Evolutionary conservation across 2,888 invertebrate genomes (phyloP).

Genomic region (Himalopsyche japonica): DNA sequence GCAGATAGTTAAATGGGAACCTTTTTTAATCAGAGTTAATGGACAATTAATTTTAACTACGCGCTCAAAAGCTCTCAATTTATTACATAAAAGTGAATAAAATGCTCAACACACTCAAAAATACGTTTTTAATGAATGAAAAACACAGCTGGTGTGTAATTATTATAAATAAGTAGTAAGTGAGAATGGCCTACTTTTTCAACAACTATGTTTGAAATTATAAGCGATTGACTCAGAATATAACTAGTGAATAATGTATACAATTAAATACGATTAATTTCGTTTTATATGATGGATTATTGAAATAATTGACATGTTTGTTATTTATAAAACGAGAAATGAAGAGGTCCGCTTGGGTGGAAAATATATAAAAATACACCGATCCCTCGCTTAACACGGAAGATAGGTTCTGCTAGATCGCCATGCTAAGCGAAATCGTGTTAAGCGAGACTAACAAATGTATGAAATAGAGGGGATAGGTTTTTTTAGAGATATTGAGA

Average conservation of each 20-base stretch:
- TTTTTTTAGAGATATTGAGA: too few species aligned
- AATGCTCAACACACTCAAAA: not conserved
- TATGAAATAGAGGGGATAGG: too few species aligned
- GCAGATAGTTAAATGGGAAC: not conserved
- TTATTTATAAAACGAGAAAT: not conserved
- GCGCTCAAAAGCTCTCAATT: not conserved
- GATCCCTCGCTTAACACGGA: too few species aligned
- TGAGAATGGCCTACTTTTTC: not conserved
- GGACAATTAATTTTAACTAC: constrained; percentile 1
- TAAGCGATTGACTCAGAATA: not conserved
- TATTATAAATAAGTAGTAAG: not conserved
- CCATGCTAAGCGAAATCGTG: too few species aligned
- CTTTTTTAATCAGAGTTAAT: not conserved
- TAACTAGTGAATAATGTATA: not conserved
- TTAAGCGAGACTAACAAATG: too few species aligned
- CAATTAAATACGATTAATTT: not conserved
- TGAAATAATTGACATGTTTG: not conserved
- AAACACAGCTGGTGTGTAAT: not conserved
- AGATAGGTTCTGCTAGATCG: too few species aligned
- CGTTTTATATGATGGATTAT: not conserved
- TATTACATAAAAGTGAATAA: not conserved
- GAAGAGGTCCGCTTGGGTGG: too few species aligned
- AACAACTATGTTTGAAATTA: not conserved
- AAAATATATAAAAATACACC: too few species aligned
- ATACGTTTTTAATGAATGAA: not conserved